Percentiles rank a stretch among this genome's conserved stretches.
These are phyloP conservation scores for Chiroxiphia lanceolata DNA, from an alignment of 2,797 vertebrate genomes.

Conservation along the genomic window DNA sequence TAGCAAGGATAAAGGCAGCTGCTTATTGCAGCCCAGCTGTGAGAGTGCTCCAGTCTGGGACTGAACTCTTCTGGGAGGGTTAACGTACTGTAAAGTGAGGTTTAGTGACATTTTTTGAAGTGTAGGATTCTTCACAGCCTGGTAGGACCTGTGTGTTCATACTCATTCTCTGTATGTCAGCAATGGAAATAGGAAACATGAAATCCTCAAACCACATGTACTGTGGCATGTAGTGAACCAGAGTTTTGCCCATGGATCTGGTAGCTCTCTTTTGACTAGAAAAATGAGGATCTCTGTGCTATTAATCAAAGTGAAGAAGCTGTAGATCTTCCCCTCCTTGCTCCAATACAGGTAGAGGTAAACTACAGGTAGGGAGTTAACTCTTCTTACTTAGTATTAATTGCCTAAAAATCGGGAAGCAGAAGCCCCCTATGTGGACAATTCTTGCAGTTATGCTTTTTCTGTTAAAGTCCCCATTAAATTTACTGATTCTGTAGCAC, in stretches of 20 bases:
- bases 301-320: neutral
- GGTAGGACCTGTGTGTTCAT: neutral
- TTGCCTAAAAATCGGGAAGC: neutral
- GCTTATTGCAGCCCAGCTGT: neutral
- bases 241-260: neutral
- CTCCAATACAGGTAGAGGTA: neutral
- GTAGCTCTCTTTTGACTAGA: neutral
- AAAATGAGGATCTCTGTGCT: neutral
- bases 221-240: neutral
- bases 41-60: neutral
- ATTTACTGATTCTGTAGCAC: neutral
- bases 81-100: neutral
- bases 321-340: neutral
- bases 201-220: neutral
- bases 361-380: neutral
- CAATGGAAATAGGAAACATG: neutral
- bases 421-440: neutral
- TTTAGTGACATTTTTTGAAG: neutral
- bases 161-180: neutral
- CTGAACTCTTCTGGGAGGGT: neutral
- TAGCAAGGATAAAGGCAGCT: neutral
- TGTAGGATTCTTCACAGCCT: neutral
- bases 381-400: neutral
- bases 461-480: neutral
- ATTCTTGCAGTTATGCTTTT: neutral